Evolutionary conservation across 2,113 vertebrate genomes (phyloP).

Genomic region (Cardinalis cardinalis): DNA sequence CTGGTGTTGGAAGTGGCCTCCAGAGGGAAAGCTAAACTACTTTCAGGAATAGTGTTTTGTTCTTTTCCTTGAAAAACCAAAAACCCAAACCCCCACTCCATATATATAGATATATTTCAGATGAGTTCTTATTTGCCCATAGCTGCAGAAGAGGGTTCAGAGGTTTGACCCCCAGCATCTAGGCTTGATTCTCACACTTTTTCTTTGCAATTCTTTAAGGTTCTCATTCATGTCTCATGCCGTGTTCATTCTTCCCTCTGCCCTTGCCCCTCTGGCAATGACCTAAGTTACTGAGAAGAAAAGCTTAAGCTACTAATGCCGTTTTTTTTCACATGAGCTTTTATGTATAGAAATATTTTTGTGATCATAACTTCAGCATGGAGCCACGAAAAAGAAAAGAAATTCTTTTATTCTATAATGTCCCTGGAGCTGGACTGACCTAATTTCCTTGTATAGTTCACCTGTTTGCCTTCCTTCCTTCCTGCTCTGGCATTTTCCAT

Average conservation of each 20-base stretch:
- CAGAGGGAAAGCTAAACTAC: not conserved
- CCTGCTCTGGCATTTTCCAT: not conserved
- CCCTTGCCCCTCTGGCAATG: not conserved
- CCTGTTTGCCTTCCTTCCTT: conserved; percentile 52
- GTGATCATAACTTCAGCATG: not conserved
- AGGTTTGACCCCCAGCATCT: not conserved
- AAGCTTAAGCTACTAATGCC: not conserved
- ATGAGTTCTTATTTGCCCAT: not conserved
- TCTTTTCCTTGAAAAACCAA: not conserved
- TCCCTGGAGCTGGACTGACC: not conserved
- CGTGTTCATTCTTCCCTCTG: not conserved
- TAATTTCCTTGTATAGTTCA: conserved; percentile 53
- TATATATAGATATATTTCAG: not conserved
- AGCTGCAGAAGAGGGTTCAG: not conserved
- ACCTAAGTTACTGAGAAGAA: not conserved
- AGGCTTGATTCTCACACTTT: not conserved
- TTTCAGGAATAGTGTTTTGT: not conserved
- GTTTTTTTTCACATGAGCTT: not conserved
- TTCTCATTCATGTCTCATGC: not conserved
- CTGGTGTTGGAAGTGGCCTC: not conserved
- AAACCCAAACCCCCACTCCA: not conserved
- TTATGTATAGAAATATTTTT: not conserved
- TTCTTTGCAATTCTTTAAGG: not conserved
- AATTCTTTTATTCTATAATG: not conserved
- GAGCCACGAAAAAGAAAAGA: not conserved